Percentiles rank a stretch among this genome's conserved stretches.
phyloP scores from a whole-genome alignment of 1,140 invertebrate species.

The Micrasema longulum region DNA sequence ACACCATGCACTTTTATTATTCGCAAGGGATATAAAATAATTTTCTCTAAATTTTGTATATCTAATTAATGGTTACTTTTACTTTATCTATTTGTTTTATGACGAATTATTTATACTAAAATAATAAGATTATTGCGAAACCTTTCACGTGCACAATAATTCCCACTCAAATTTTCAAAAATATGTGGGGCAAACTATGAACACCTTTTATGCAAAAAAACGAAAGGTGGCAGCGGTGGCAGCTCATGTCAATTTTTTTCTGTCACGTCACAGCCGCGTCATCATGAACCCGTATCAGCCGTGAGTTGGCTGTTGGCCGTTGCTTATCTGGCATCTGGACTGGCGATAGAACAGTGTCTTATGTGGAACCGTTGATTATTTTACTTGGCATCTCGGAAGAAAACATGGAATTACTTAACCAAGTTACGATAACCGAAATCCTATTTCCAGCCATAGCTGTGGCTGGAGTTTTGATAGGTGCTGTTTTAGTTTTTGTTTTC shows the following conservation, averaged over 20 bases:
- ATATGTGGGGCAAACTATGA: slow-evolving; percentile 33
- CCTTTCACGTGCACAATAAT: no score
- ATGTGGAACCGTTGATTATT: slow-evolving; percentile 46
- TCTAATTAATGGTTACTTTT: no score
- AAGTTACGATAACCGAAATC: slow-evolving; percentile 68
- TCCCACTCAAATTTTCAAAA: no score
- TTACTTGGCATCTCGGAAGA: slow-evolving; percentile 31
- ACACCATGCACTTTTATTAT: no score
- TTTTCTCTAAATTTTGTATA: no score
- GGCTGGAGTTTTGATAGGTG: slow-evolving; percentile 73
- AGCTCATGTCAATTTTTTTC: slow-evolving; percentile 54
- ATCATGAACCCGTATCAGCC: slow-evolving; percentile 69
- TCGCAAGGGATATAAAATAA: no score
- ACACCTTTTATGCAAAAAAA: slow-evolving; percentile 38
- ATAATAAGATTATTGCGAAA: not conserved
- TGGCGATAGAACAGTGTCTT: slow-evolving; percentile 37
- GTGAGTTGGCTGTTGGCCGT: slow-evolving; percentile 53
- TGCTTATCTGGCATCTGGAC: slow-evolving; percentile 48
- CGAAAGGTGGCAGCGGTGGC: slow-evolving; percentile 47
- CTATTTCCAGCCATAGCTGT: slow-evolving; percentile 74
- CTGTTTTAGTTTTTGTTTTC: slow-evolving; percentile 77
- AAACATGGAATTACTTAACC: slow-evolving; percentile 70
- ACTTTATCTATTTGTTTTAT: no score
- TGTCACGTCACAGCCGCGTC: slow-evolving; percentile 73
- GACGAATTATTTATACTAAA: not conserved